Percentiles rank a stretch among this genome's conserved stretches.
These are phyloP conservation scores for Eulemur macaco DNA, from an alignment of 2,113 vertebrate species.

Conservation along the genomic window DNA sequence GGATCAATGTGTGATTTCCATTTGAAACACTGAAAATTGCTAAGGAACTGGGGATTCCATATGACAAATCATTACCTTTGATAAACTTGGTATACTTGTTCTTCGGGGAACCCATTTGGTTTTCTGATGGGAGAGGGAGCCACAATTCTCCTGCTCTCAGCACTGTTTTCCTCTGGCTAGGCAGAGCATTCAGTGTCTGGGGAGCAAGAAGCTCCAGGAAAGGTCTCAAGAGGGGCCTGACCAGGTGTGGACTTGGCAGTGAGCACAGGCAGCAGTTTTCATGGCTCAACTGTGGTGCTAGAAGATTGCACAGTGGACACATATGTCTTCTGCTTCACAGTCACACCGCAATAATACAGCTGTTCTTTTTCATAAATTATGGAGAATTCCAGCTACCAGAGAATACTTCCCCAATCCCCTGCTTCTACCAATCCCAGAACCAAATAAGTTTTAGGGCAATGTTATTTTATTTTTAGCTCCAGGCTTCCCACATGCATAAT, in stretches of 20 bases:
- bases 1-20: not conserved
- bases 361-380: not conserved
- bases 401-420: not conserved
- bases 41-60: not conserved
- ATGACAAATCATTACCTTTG: not conserved
- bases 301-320: not conserved
- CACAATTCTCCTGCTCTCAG: not conserved
- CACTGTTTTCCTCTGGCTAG: not conserved
- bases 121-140: not conserved
- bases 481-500: not conserved
- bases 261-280: not conserved
- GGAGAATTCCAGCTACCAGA: not conserved
- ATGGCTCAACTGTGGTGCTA: not conserved
- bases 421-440: not conserved
- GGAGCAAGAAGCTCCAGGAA: not conserved
- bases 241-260: not conserved
- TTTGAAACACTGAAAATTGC: not conserved
- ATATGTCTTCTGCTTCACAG: not conserved
- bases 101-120: not conserved
- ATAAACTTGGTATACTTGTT: not conserved
- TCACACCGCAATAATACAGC: not conserved
- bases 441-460: not conserved
- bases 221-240: not conserved
- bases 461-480: slow-evolving; percentile 6
- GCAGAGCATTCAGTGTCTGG: not conserved